Base-by-base conservation (phyloP, 2,888 invertebrate species). In the Yponomeuta plumbellus region DNA sequence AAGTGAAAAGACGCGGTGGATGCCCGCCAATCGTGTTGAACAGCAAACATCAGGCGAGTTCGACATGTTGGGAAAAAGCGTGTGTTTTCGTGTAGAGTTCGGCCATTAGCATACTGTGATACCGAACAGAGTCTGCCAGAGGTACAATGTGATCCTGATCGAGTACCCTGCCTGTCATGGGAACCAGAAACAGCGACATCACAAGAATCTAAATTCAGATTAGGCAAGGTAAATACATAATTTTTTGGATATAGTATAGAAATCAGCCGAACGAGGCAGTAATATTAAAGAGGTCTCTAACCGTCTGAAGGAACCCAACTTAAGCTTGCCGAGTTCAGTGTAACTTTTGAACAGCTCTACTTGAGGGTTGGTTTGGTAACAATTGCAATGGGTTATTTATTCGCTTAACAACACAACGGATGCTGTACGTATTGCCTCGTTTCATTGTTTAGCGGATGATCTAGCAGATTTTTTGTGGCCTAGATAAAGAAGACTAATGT, bases 61-160 rank as follows among this genome's bases (percentile, higher is more conserved):
- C 44, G 44, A 52, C 44, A 52, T 52, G 44, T 52, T 52, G 44
- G 44, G 44, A 52, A 52, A 52, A 52, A 52, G 44, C 44, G 44
- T 13, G 44, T 52, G 44, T 34, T 34, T 34, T 34, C 34, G 10
- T 34, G 34, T 52, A 52, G 17, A 17, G 44, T 17, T 13, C 44
- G 44, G 44, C 44, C 44, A 52, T 52, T 52, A 52, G 17, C 44
- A 52, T 52, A 52, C 17, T 34, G 34, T 34, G 34, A 52, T 13
- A 52, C 44, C 3, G 44, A 13, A 52, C 17, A 3, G 44, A 52
- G 17, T 17, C 0, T 17, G 5, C 44, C 44, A 52, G 44, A 52
- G 44, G 44, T 17, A 2, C 17, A 1, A 52, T 8, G 34, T 34
- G 34, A 13, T 10, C 3, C 13, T 11, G 5, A 44, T 6, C 2